A percentile compares a stretch with the other conserved stretches of the same genome.
Conservation (phyloP, 2,888 invertebrate species). For the Laothoe populi region DNA sequence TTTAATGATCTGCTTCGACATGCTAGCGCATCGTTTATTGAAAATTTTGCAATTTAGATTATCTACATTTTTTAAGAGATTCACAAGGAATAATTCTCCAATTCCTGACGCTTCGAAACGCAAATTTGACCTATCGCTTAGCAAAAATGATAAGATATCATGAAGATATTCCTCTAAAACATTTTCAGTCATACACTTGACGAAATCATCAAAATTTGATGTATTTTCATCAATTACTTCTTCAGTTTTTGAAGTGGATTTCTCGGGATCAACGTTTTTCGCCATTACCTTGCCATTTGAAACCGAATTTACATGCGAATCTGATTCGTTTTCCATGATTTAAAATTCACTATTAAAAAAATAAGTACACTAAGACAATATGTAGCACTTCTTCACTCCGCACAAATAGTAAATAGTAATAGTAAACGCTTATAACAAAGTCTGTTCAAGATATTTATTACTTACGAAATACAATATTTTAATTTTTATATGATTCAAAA, state of each 20-base stretch:
- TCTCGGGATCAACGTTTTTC: not conserved
- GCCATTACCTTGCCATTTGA: not conserved
- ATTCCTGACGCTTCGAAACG: not conserved
- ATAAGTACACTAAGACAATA: not conserved
- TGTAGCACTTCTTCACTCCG: conserved; percentile 36
- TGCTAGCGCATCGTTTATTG: conserved; percentile 8
- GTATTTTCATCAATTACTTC: not conserved
- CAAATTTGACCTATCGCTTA: conserved; percentile 4
- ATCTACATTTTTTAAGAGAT: conserved; percentile 1
- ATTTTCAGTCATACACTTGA: not conserved
- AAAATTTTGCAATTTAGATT: conserved; percentile 4
- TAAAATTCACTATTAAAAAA: not conserved
- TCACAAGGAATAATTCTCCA: conserved; percentile 5
- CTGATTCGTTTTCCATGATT: conserved; percentile 3
- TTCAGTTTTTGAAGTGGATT: not conserved
- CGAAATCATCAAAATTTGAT: not conserved
- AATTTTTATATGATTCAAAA: too few species aligned
- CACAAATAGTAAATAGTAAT: not conserved
- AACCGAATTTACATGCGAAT: not conserved
- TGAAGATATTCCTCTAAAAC: conserved; percentile 3
- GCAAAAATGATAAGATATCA: conserved; percentile 7
- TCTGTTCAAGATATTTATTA: too few species aligned
- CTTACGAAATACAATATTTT: too few species aligned
- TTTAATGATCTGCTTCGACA: conserved; percentile 36
- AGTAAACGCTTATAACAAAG: too few species aligned